Evolutionary conservation across 2,888 invertebrate genomes (phyloP).

Genomic region (Dryobotodes eremita): DNA sequence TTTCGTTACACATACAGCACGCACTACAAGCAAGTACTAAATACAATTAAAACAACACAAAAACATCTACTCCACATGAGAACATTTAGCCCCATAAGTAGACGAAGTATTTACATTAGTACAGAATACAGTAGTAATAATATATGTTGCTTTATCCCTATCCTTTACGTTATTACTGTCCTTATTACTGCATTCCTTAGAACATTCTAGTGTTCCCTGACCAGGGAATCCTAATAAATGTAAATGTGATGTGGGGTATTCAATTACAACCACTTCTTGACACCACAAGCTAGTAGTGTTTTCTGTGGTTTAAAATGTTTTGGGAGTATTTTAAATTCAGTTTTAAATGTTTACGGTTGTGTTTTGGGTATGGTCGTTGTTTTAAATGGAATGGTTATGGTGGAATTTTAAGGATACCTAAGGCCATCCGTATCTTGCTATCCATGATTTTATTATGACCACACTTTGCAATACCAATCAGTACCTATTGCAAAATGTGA

Average conservation of each 20-base stretch:
- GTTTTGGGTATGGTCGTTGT: background rate
- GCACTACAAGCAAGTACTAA: too few relatives aligned
- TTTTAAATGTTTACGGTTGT: slow-evolving; percentile 5
- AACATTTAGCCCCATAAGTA: too few relatives aligned
- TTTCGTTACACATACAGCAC: too few relatives aligned
- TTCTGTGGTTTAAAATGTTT: background rate
- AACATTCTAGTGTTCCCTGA: slow-evolving; percentile 40
- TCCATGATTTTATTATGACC: background rate
- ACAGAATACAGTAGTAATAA: too few relatives aligned
- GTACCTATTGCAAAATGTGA: background rate
- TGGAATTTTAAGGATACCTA: background rate
- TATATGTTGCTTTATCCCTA: background rate
- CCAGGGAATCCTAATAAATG: slow-evolving; percentile 49
- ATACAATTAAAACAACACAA: too few relatives aligned
- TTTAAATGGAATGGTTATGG: background rate
- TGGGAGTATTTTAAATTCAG: background rate
- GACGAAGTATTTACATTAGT: too few relatives aligned
- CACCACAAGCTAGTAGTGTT: slow-evolving; percentile 18
- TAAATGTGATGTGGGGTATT: slow-evolving; percentile 55
- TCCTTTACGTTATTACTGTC: background rate
- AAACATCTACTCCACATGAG: too few relatives aligned
- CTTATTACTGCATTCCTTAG: slow-evolving; percentile 8
- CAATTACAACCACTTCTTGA: slow-evolving; percentile 52
- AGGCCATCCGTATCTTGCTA: too few relatives aligned
- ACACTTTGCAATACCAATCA: background rate